phyloP scores from a whole-genome alignment of 2,888 invertebrate species.

The Lacanobia oleracea region DNA sequence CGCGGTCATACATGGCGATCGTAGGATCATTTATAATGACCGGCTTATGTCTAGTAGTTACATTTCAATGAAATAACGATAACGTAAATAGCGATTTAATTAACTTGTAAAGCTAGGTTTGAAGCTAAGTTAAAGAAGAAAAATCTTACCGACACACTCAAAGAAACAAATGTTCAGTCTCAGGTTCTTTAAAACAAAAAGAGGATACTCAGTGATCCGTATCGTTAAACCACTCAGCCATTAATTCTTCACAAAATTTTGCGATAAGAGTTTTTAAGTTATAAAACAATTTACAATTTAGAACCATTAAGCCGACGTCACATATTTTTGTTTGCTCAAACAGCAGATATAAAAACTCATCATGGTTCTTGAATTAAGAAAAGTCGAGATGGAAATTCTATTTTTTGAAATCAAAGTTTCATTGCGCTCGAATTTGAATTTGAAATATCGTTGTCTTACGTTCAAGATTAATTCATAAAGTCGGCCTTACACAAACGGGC shows the following conservation, averaged over 20 bases:
- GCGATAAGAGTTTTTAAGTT: conserved; percentile 49
- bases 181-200: conserved; percentile 24
- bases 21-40: not conserved
- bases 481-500: conserved; percentile 74
- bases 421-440: conserved; percentile 76
- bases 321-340: conserved; percentile 57
- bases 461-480: conserved; percentile 80
- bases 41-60: not conserved
- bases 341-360: conserved; percentile 55
- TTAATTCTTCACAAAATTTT: conserved; percentile 32
- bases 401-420: conserved; percentile 77
- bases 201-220: conserved; percentile 22
- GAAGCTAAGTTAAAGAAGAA: not conserved
- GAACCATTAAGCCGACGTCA: conserved; percentile 43
- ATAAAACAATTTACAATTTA: conserved; percentile 56
- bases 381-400: conserved; percentile 55
- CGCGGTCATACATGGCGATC: not conserved
- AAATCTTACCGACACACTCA: not conserved
- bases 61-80: conserved; percentile 13
- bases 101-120: not conserved
- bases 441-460: conserved; percentile 74
- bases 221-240: conserved; percentile 27
- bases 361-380: conserved; percentile 59
- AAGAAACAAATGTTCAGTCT: conserved; percentile 9
- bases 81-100: not conserved